phyloP scores from a whole-genome alignment of 2,888 invertebrate genomes.

The Panopea generosa region DNA sequence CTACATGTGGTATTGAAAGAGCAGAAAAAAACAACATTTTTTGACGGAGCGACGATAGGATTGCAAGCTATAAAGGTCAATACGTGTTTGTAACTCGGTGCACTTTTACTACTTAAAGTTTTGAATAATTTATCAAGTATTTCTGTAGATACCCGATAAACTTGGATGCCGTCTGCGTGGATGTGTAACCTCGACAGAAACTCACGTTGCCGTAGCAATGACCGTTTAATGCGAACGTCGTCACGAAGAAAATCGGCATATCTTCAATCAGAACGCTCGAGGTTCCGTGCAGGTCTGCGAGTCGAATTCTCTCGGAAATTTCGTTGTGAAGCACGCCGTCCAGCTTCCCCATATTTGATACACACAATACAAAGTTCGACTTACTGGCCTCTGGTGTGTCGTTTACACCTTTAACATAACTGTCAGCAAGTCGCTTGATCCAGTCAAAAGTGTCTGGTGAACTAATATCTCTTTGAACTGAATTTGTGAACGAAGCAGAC shows the following conservation, averaged over 20 bases:
- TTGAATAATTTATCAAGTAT: slow-evolving; percentile 34
- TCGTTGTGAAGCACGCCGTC: slow-evolving; percentile 57
- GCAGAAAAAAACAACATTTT: too few species aligned
- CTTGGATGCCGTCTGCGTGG: slow-evolving; percentile 45
- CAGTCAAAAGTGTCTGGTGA: slow-evolving; percentile 34
- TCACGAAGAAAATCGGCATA: slow-evolving; percentile 65
- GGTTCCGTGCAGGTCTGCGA: slow-evolving; percentile 55
- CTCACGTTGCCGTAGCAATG: slow-evolving; percentile 54
- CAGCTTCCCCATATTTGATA: slow-evolving; percentile 62
- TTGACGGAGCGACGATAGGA: too few species aligned
- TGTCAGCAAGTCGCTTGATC: slow-evolving; percentile 20
- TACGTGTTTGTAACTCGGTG: too few species aligned
- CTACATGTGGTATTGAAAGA: too few species aligned
- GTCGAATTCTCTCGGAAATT: slow-evolving; percentile 37
- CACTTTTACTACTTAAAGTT: slow-evolving; percentile 17
- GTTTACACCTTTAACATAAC: slow-evolving; percentile 1
- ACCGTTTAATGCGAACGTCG: slow-evolving; percentile 47
- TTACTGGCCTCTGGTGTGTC: slow-evolving; percentile 35
- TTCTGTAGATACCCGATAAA: slow-evolving; percentile 48
- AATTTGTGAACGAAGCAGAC: slow-evolving; percentile 31
- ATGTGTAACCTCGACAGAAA: slow-evolving; percentile 63
- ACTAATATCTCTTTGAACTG: slow-evolving; percentile 18
- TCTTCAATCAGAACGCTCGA: slow-evolving; percentile 60
- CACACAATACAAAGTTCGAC: slow-evolving; percentile 62
- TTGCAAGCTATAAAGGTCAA: too few species aligned